A percentile compares a stretch with the other conserved stretches of the same genome.
These are phyloP conservation scores for Hydrocynus forskahlii DNA, from an alignment of 2,797 vertebrate species.

Conservation along the genomic window DNA sequence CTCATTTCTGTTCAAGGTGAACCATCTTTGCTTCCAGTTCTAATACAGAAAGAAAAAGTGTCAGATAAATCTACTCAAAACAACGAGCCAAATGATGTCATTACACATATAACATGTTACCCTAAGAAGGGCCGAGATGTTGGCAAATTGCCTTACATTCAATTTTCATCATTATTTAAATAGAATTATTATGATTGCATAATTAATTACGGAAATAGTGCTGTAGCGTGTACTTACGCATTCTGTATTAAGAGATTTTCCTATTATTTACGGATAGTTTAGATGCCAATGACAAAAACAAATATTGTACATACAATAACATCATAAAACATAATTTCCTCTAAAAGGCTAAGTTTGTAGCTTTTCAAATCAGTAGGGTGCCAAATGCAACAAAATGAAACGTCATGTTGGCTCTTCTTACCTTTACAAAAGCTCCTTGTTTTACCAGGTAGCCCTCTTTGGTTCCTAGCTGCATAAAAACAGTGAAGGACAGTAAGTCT, in stretches of 20 bases:
- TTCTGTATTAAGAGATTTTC: too few relatives aligned
- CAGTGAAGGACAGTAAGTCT: conserved; percentile 5
- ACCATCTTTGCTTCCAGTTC: conserved; percentile 98
- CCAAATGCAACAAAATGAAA: neutral
- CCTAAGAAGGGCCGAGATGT: too few relatives aligned
- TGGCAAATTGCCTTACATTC: too few relatives aligned
- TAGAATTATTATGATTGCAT: neutral
- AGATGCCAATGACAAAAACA: too few relatives aligned
- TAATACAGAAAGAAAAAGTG: conserved; percentile 62
- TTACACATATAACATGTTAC: neutral
- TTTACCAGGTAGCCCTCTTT: conserved; percentile 96
- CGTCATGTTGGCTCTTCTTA: conserved; percentile 59
- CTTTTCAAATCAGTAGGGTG: neutral
- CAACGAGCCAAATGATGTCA: neutral
- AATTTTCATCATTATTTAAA: neutral
- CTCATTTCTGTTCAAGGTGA: conserved; percentile 91
- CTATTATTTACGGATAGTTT: too few relatives aligned
- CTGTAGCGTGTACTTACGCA: too few relatives aligned
- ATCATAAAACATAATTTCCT: too few relatives aligned
- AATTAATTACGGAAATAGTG: too few relatives aligned
- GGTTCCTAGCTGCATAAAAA: conserved; percentile 87
- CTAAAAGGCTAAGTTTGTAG: too few relatives aligned
- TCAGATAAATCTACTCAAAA: neutral
- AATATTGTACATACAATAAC: too few relatives aligned
- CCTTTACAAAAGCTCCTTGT: conserved; percentile 93